Percentiles rank a stretch among this genome's conserved stretches.
These are phyloP conservation scores for Hypsibius dujardini DNA, from an alignment of 1,140 invertebrate species.

Conservation along the genomic window DNA sequence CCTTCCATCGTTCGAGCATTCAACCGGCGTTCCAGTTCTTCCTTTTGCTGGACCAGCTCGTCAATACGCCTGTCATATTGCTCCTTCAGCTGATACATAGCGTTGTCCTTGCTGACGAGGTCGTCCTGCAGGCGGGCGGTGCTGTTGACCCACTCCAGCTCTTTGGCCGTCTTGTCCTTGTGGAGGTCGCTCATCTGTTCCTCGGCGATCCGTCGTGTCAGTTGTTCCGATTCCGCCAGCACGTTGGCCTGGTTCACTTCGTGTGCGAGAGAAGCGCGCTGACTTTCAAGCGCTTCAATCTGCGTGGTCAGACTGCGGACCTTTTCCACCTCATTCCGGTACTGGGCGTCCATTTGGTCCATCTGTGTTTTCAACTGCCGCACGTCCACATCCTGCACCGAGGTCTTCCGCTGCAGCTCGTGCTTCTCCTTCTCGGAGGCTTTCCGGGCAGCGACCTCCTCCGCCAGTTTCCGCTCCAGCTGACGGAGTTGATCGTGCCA, in stretches of 20 bases:
- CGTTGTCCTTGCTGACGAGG: slow-evolving; percentile 53
- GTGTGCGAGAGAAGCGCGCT: slow-evolving; percentile 53
- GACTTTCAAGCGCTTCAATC: slow-evolving; percentile 70
- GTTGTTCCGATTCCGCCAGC: slow-evolving; percentile 69
- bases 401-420: background rate
- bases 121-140: slow-evolving; percentile 65
- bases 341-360: slow-evolving; percentile 71
- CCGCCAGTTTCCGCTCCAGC: background rate
- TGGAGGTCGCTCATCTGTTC: slow-evolving; percentile 84
- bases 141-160: slow-evolving; percentile 77
- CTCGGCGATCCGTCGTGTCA: slow-evolving; percentile 75
- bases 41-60: slow-evolving; percentile 46
- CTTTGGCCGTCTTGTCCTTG: slow-evolving; percentile 87
- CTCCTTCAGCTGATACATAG: slow-evolving; percentile 43
- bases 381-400: slow-evolving; percentile 14
- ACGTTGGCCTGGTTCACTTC: slow-evolving; percentile 70
- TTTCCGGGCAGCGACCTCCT: slow-evolving; percentile 7
- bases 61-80: slow-evolving; percentile 47
- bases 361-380: slow-evolving; percentile 55
- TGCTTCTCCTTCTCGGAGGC: background rate
- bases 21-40: slow-evolving; percentile 43
- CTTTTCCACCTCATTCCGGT: slow-evolving; percentile 36
- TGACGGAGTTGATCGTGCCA: background rate
- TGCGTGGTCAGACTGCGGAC: slow-evolving; percentile 57
- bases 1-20: slow-evolving; percentile 28